Evolutionary conservation across 2,113 vertebrate genomes (phyloP).

Genomic region (Noctilio leporinus): DNA sequence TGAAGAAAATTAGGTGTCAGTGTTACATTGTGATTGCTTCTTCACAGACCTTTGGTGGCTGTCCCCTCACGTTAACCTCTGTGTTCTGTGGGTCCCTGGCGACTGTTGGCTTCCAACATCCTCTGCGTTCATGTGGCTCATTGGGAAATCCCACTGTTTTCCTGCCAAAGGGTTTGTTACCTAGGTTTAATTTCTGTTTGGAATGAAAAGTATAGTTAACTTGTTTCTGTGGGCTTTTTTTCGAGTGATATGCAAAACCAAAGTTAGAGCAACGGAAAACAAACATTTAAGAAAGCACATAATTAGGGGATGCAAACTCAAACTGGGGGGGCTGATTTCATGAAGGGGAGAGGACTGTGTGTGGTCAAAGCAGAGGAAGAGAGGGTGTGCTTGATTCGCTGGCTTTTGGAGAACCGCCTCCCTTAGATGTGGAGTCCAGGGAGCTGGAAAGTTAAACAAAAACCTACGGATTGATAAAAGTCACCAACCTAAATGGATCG

Average conservation of each 20-base stretch:
- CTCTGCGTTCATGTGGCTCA: conserved; percentile 46
- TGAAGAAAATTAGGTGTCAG: neutral
- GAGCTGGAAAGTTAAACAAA: neutral
- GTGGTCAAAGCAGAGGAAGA: conserved; percentile 42
- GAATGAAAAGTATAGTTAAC: conserved; percentile 71
- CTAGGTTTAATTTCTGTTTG: conserved; percentile 70
- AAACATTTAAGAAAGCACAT: conserved; percentile 66
- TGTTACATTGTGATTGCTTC: neutral
- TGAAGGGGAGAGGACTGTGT: conserved; percentile 51
- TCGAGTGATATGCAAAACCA: conserved; percentile 65
- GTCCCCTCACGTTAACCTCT: neutral
- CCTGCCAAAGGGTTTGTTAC: conserved; percentile 64
- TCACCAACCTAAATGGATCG: neutral
- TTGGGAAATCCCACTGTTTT: conserved; percentile 63
- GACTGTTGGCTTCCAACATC: conserved; percentile 26
- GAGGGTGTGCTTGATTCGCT: neutral
- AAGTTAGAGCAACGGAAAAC: conserved; percentile 67
- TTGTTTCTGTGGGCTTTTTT: conserved; percentile 69
- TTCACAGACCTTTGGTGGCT: neutral
- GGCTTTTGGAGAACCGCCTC: neutral
- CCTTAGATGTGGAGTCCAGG: neutral
- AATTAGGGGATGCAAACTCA: conserved; percentile 55
- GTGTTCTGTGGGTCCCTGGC: neutral
- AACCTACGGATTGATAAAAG: neutral
- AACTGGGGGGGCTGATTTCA: conserved; percentile 56